phyloP scores from a whole-genome alignment of 2,113 vertebrate genomes.

The Mormoops blainvillei region DNA sequence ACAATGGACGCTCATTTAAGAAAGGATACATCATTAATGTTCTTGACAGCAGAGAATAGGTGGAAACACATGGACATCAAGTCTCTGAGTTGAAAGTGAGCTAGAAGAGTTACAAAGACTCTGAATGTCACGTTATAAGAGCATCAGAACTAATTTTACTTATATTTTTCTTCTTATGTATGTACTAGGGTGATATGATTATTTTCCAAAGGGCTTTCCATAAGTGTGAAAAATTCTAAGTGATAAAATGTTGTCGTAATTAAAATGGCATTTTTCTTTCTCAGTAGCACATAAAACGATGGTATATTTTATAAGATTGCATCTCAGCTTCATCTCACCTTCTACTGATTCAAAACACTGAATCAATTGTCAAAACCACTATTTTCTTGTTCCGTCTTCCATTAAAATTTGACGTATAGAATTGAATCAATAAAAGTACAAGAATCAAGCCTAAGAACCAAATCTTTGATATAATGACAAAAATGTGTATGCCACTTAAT shows the following conservation, averaged over 20 bases:
- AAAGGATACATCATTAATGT: neutral
- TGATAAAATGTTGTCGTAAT: neutral
- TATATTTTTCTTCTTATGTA: neutral
- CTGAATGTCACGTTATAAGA: neutral
- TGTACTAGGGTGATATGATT: neutral
- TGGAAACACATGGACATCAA: neutral
- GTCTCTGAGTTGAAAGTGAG: neutral
- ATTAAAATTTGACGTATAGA: neutral
- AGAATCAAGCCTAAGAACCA: neutral
- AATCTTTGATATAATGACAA: neutral
- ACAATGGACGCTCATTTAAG: neutral
- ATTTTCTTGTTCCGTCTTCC: neutral
- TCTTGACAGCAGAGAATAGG: neutral
- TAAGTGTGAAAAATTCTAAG: neutral
- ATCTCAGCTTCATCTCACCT: neutral
- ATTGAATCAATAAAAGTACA: slow-evolving; percentile 3
- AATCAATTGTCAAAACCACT: neutral
- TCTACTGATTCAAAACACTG: neutral
- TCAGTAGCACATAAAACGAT: neutral
- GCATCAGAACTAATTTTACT: neutral
- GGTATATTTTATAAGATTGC: neutral
- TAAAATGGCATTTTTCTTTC: neutral
- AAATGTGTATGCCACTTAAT: neutral
- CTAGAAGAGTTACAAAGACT: neutral
- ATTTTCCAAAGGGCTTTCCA: neutral